Evolutionary conservation across 2,113 vertebrate species (phyloP).

Genomic region (Drymodes brunneopygia): DNA sequence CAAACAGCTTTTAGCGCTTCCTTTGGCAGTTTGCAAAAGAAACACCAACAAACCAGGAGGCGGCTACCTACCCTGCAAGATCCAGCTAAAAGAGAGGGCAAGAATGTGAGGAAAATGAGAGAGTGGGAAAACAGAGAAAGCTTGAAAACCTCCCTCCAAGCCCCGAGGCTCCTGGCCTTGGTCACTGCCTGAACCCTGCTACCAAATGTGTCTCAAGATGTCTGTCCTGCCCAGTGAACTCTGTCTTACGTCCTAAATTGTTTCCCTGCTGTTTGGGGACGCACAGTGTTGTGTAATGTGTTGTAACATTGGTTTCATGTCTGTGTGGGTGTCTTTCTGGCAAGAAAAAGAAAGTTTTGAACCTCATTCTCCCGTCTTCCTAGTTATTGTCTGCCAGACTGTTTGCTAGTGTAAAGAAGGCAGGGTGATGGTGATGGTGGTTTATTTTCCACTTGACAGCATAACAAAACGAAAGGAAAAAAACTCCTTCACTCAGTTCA

Average conservation of each 20-base stretch:
- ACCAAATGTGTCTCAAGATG: neutral
- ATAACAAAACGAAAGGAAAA: neutral
- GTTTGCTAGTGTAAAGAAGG: neutral
- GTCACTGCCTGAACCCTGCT: neutral
- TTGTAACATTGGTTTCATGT: neutral
- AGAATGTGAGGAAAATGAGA: neutral
- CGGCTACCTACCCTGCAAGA: neutral
- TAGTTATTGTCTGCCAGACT: neutral
- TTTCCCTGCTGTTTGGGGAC: neutral
- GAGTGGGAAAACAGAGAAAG: neutral
- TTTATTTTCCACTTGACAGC: neutral
- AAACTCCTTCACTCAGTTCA: neutral
- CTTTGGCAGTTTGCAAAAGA: neutral
- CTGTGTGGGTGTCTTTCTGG: neutral
- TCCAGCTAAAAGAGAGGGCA: neutral
- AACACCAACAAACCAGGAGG: neutral
- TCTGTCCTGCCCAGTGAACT: neutral
- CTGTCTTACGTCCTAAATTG: neutral
- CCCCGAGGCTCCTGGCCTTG: neutral
- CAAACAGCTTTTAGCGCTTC: neutral
- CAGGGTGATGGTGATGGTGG: neutral
- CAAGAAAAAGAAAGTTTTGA: neutral
- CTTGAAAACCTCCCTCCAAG: neutral
- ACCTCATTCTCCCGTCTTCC: neutral
- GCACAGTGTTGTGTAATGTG: neutral